phyloP scores from a whole-genome alignment of 2,113 vertebrate species.

The Amblyopsis rosae region DNA sequence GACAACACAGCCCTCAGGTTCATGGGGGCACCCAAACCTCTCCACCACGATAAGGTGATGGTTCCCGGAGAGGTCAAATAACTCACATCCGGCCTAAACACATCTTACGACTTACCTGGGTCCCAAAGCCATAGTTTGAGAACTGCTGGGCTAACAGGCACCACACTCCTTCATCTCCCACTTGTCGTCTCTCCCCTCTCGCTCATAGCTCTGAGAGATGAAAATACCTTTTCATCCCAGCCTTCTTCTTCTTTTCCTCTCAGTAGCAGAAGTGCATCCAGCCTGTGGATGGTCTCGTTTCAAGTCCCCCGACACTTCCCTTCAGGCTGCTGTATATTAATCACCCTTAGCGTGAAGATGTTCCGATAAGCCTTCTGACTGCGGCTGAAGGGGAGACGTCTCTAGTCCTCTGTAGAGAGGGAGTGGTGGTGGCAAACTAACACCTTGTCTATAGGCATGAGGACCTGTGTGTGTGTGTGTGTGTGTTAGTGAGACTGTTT shows the following conservation, averaged over 20 bases:
- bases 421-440: neutral
- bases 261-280: constrained; percentile 10
- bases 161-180: neutral
- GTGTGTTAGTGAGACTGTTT: too few species aligned
- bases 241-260: constrained; percentile 26
- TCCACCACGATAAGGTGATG: too few species aligned
- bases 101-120: too few species aligned
- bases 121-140: neutral
- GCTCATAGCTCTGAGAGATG: constrained; percentile 21
- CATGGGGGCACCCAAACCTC: too few species aligned
- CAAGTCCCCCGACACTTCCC: constrained; percentile 14
- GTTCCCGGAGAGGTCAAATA: too few species aligned
- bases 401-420: too few species aligned
- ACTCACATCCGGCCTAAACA: too few species aligned
- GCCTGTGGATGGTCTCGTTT: constrained; percentile 18
- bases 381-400: too few species aligned
- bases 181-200: neutral
- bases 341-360: neutral
- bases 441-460: neutral
- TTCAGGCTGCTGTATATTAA: constrained; percentile 21
- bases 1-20: too few species aligned
- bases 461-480: neutral
- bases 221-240: constrained; percentile 31
- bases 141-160: constrained; percentile 16
- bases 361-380: neutral